Percentiles rank a stretch among this genome's conserved stretches.
phyloP scores from a whole-genome alignment of 2,888 invertebrate species.

The Saturnia pavonia region DNA sequence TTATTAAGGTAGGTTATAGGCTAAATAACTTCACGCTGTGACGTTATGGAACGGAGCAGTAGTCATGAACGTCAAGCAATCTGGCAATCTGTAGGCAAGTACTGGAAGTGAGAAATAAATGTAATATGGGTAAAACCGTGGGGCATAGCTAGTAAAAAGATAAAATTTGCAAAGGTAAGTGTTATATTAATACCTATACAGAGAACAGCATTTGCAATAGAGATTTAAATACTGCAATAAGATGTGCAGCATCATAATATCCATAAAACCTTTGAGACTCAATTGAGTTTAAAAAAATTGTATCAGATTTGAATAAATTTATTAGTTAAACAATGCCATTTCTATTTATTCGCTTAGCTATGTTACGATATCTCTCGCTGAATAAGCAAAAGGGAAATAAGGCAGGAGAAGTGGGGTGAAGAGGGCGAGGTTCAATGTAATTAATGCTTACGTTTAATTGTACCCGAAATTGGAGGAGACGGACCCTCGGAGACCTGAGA shows the following conservation, averaged over 20 bases:
- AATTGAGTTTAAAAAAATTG: background rate
- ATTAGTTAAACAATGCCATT: conserved; percentile 27
- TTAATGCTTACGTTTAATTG: conserved; percentile 80
- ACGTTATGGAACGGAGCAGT: too few relatives aligned
- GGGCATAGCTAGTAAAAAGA: too few relatives aligned
- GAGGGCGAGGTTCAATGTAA: conserved; percentile 59
- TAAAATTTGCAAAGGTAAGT: background rate
- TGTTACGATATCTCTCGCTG: conserved; percentile 55
- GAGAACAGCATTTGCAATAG: background rate
- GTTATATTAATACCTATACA: background rate
- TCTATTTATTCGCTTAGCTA: conserved; percentile 41
- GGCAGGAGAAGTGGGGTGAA: conserved; percentile 49
- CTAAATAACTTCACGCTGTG: too few relatives aligned
- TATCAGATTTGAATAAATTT: background rate
- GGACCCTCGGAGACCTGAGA: conserved; percentile 53
- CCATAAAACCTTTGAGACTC: too few relatives aligned
- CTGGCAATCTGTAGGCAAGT: too few relatives aligned
- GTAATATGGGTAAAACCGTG: too few relatives aligned
- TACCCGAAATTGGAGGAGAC: conserved; percentile 66
- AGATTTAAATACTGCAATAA: background rate
- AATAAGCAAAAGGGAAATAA: conserved; percentile 79
- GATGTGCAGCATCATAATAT: too few relatives aligned
- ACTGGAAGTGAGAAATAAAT: too few relatives aligned
- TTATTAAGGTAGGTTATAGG: too few relatives aligned
- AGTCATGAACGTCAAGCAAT: too few relatives aligned